Conservation (phyloP, 2,888 invertebrate species). For the Drosophila emarginata region DNA sequence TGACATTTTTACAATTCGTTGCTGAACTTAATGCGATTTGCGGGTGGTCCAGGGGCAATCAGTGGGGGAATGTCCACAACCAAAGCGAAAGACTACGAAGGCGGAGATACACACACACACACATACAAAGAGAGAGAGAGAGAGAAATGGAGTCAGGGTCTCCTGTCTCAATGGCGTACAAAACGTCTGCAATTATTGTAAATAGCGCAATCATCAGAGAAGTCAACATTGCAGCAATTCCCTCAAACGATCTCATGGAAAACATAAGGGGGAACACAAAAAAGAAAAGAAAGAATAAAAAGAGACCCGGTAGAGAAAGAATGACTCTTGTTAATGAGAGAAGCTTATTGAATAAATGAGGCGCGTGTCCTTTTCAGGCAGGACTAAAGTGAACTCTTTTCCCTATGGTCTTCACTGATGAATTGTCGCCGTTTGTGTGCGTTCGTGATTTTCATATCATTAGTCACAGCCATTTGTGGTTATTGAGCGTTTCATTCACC, state of each 20-base stretch:
- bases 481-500: not conserved
- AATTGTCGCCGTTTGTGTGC: constrained; percentile 4
- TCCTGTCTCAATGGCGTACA: constrained; percentile 35
- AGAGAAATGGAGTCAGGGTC: constrained; percentile 5
- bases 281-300: not conserved
- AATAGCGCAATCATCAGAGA: constrained; percentile 64
- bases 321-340: constrained; percentile 46
- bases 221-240: constrained; percentile 38
- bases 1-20: constrained; percentile 49
- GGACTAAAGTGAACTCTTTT: not conserved
- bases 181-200: constrained; percentile 71
- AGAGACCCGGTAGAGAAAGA: not conserved
- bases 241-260: not conserved
- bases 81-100: not conserved
- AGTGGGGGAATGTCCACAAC: not conserved
- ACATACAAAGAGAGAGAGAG: not conserved
- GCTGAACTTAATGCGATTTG: constrained; percentile 46
- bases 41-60: constrained; percentile 28
- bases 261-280: not conserved
- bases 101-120: too few species aligned
- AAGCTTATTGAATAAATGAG: constrained; percentile 49
- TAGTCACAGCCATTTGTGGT: constrained; percentile 16
- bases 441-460: constrained; percentile 19
- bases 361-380: constrained; percentile 24
- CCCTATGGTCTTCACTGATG: not conserved